Conservation (phyloP, 2,113 vertebrate species). For the Axis porcinus region DNA sequence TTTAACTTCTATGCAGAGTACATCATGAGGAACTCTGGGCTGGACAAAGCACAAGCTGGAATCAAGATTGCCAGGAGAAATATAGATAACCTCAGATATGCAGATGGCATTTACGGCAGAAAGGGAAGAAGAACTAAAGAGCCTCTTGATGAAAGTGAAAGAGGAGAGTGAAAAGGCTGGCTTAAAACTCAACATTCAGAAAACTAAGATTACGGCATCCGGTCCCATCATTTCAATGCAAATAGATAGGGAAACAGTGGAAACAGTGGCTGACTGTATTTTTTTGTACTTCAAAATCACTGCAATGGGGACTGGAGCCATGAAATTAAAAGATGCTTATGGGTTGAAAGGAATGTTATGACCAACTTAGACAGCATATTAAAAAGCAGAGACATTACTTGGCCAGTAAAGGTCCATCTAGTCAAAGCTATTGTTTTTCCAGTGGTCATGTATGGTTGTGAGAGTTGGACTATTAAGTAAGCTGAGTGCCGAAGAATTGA, state of each 20-base stretch:
- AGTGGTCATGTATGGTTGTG: neutral
- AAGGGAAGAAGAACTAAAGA: neutral
- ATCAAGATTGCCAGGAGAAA: neutral
- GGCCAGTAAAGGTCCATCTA: neutral
- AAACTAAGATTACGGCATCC: neutral
- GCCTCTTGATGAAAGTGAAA: neutral
- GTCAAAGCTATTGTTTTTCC: neutral
- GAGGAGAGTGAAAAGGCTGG: neutral
- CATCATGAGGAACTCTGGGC: fast-evolving
- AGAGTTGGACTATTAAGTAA: neutral
- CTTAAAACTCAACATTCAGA: neutral
- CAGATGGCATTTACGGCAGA: neutral
- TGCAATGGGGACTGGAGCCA: neutral
- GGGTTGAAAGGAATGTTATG: neutral
- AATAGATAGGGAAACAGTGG: neutral
- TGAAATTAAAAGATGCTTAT: neutral
- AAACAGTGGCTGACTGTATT: neutral
- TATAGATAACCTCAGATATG: neutral
- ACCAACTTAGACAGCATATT: neutral
- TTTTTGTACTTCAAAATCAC: fast-evolving
- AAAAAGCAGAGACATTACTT: neutral
- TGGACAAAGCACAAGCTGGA: neutral
- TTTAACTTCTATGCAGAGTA: neutral
- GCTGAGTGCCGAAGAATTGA: too few species aligned
- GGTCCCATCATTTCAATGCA: neutral